Evolutionary conservation across 1,140 invertebrate species (phyloP).

Genomic region (Zeugodacus cucurbitae): DNA sequence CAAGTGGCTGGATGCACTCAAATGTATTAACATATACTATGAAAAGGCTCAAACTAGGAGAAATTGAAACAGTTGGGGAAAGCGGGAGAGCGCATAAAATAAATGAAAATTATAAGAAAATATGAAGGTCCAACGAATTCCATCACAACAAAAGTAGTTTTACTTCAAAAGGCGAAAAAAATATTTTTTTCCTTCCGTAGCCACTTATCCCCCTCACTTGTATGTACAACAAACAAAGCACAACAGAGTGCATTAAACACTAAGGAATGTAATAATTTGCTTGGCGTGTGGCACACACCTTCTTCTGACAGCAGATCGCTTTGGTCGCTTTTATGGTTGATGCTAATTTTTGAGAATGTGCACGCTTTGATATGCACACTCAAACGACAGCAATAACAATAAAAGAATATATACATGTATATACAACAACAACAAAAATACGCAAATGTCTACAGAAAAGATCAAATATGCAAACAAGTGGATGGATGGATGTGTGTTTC

Average conservation of each 20-base stretch:
- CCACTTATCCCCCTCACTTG: not conserved
- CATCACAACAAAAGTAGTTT: not conserved
- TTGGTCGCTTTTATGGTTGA: not conserved
- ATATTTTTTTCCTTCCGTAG: not conserved
- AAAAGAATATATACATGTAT: not conserved
- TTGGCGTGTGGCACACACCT: conserved; percentile 38
- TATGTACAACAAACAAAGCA: not conserved
- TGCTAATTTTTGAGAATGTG: conserved; percentile 37
- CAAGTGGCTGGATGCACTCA: not conserved
- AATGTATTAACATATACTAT: not conserved
- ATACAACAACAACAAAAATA: not conserved
- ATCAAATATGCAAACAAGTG: conserved; percentile 19
- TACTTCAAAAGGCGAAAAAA: not conserved
- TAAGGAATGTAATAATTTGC: conserved; percentile 16
- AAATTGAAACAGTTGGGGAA: no score
- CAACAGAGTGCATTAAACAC: not conserved
- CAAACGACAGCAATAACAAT: conserved; percentile 31
- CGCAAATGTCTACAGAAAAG: not conserved
- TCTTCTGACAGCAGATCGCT: not conserved
- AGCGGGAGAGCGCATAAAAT: no score
- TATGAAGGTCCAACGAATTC: not conserved
- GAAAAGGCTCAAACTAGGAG: no score
- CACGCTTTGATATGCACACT: not conserved
- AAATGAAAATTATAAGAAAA: not conserved
- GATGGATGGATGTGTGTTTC: conserved; percentile 18